Evolutionary conservation across 1,140 invertebrate genomes (phyloP), one percentile per base, ranked within the genome.

Genomic region (Drosophila lacertosa): DNA sequence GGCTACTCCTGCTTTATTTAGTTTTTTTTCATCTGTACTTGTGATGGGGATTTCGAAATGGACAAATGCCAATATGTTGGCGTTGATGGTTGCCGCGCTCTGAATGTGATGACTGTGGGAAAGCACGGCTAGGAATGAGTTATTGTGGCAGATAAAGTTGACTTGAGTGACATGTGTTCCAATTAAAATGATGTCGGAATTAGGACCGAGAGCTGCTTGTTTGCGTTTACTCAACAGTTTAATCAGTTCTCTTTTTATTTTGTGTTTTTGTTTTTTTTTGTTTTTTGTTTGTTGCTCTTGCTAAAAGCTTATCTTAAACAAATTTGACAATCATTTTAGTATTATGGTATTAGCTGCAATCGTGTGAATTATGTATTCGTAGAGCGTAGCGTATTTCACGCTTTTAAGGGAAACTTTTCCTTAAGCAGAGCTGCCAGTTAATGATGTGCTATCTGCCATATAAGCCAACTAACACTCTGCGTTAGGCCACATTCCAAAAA

Each of bases 21-120:
- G n/a, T n/a, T 24, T 59, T 40, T n/a, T 24, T 15, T 53, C 29
- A 40, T 40, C 2, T n/a, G n/a, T n/a, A n/a, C n/a, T n/a, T n/a
- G n/a, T n/a, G n/a, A n/a, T n/a, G n/a, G 65, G 53, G 20, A 40
- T 66, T 81, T 82, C 63, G 63, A 82, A 77, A 73, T 73, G 73
- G 77, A 77, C 72, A 77, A 77, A 77, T 82, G 77, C 78, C 78
- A 81, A 81, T 82, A 82, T 82, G 78, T 81, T 81, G 74, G 78
- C 78, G 63, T 81, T 82, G 78, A 81, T 81, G 75, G 71, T 37
- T 77, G 74, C 32, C 71, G 70, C 73, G 60, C 77, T n/a, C n/a
- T 71, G 57, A 75, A 77, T 77, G 70, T 77, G 78, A 69, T 82
- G 78, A 74, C 76, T 82, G 78, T 82, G 78, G 79, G 79, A 82